Conservation (phyloP, 2,797 vertebrate genomes). For the Mus spretus region DNA sequence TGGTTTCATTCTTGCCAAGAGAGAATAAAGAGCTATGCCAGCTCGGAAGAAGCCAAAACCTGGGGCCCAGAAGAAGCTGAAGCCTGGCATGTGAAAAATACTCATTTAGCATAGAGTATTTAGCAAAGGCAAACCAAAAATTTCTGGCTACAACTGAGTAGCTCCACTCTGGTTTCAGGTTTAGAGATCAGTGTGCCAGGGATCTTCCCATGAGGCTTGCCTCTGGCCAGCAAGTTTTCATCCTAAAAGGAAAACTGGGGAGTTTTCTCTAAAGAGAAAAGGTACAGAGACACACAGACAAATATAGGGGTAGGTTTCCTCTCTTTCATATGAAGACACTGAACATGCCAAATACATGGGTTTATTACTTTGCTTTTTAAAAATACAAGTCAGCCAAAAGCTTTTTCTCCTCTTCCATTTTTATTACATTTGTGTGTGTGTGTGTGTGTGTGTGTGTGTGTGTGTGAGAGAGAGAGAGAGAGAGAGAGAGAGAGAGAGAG, state of each 20-base stretch:
- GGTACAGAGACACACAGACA: neutral
- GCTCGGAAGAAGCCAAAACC: neutral
- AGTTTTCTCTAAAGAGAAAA: neutral
- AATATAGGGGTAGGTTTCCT: neutral
- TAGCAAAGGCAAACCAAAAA: conserved; percentile 48
- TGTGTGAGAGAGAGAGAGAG: neutral
- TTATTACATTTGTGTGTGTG: neutral
- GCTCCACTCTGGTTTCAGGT: conserved; percentile 20
- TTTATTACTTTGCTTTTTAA: neutral
- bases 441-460: neutral
- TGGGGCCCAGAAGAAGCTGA: neutral
- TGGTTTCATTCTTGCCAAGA: neutral
- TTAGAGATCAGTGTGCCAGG: neutral
- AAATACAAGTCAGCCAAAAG: neutral
- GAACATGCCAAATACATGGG: neutral
- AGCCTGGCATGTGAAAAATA: neutral
- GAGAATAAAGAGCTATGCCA: neutral
- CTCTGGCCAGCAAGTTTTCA: neutral
- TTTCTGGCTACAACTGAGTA: neutral
- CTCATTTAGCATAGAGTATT: neutral
- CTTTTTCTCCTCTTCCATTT: neutral
- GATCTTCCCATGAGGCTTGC: neutral
- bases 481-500: neutral
- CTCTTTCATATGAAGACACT: neutral
- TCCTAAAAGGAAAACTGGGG: neutral